These are phyloP conservation scores for Ectropis crepuscularia DNA, from an alignment of 2,888 invertebrate genomes.

Conservation along the genomic window DNA sequence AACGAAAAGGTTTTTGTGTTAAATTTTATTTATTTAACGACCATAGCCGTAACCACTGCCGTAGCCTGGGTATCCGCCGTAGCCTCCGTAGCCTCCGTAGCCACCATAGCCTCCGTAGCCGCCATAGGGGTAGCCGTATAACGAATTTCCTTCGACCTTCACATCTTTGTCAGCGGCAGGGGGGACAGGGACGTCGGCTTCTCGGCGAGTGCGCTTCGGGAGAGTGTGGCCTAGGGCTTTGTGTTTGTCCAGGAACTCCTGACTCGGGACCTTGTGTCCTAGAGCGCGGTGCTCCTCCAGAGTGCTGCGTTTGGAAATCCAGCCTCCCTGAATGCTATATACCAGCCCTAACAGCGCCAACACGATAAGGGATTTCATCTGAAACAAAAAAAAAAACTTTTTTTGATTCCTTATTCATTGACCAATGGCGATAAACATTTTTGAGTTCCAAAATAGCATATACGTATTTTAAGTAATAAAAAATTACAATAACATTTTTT, in stretches of 20 bases:
- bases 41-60: not conserved
- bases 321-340: not conserved
- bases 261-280: not conserved
- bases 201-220: no score
- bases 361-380: not conserved
- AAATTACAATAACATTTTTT: no score
- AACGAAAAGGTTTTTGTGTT: no score
- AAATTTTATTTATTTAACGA: not conserved
- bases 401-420: no score
- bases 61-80: conserved; percentile 1
- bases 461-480: no score
- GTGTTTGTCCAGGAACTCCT: not conserved
- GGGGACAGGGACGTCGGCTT: not conserved
- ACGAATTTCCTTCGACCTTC: not conserved
- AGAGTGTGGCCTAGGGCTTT: no score
- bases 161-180: not conserved
- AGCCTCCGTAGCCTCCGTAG: not conserved
- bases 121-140: not conserved
- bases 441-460: no score
- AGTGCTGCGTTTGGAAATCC: not conserved
- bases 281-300: not conserved
- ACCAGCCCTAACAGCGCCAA: not conserved
- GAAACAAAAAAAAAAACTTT: not conserved
- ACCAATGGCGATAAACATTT: no score
- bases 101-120: conserved; percentile 8